phyloP scores from a whole-genome alignment of 1,140 invertebrate genomes.

The Drosophila pectinifera region DNA sequence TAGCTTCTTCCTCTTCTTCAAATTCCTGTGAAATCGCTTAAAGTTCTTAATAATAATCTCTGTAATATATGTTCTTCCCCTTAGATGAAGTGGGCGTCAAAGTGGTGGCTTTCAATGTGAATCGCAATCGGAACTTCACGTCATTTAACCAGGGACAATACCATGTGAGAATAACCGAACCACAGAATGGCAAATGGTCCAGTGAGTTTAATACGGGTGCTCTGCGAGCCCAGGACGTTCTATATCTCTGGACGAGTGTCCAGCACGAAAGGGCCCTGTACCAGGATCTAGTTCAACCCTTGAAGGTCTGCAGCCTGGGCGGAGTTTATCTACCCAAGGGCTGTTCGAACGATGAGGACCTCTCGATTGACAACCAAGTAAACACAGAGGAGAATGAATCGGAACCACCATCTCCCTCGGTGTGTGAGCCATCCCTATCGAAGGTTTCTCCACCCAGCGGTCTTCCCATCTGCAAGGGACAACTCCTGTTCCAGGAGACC shows the following conservation, averaged over 20 bases:
- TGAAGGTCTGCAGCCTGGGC: constrained; percentile 41
- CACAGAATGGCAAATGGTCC: constrained; percentile 55
- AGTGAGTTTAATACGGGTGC: constrained; percentile 42
- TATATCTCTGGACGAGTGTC: constrained; percentile 75
- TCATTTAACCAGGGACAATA: constrained; percentile 68
- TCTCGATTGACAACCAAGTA: not conserved
- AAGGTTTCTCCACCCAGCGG: constrained; percentile 1
- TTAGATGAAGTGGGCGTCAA: constrained; percentile 69
- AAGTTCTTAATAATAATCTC: no score
- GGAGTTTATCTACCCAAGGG: constrained; percentile 43
- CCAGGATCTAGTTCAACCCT: constrained; percentile 39
- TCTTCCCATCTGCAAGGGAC: constrained; percentile 52
- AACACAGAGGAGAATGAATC: not conserved
- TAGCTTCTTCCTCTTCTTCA: not conserved
- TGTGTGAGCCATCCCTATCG: constrained; percentile 1
- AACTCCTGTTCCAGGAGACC: constrained; percentile 72
- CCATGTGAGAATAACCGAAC: constrained; percentile 35
- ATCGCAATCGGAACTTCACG: constrained; percentile 73
- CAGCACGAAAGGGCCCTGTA: constrained; percentile 65
- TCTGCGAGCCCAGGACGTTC: constrained; percentile 51
- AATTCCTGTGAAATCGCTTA: not conserved
- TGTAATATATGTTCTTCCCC: not conserved
- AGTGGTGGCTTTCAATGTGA: constrained; percentile 75
- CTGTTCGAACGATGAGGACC: constrained; percentile 26
- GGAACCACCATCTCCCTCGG: constrained; percentile 1